These are phyloP conservation scores for Thryonomys swinderianus DNA, from an alignment of 2,113 vertebrate species.

Conservation along the genomic window DNA sequence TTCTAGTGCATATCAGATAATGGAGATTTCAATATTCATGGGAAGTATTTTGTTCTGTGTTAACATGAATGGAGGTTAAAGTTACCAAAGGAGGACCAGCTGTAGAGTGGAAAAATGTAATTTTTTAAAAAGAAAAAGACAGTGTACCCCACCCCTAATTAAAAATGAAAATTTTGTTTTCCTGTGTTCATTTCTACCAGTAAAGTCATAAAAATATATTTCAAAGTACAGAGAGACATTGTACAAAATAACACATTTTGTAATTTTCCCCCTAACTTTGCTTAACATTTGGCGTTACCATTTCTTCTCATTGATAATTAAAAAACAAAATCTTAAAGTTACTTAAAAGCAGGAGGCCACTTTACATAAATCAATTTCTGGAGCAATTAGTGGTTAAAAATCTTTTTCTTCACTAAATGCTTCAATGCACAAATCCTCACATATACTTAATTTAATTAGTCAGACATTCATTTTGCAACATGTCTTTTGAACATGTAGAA, in stretches of 20 bases:
- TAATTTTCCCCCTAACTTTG: slow-evolving; percentile 28
- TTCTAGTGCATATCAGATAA: not conserved
- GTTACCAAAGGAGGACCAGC: slow-evolving; percentile 1
- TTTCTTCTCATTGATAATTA: slow-evolving; percentile 34
- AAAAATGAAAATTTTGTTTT: slow-evolving; percentile 23
- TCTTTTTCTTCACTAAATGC: slow-evolving; percentile 43
- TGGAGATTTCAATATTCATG: not conserved
- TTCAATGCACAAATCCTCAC: slow-evolving; percentile 43
- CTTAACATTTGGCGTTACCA: slow-evolving; percentile 25
- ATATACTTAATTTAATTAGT: not conserved
- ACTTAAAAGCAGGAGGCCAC: slow-evolving; percentile 50
- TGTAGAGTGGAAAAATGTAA: not conserved
- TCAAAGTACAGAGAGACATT: slow-evolving; percentile 8
- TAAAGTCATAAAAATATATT: slow-evolving; percentile 27
- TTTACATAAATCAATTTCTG: not conserved
- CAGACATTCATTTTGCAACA: not conserved
- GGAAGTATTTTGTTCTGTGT: not conserved
- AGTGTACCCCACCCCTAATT: not conserved
- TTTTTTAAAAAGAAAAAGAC: slow-evolving; percentile 20
- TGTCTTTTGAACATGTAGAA: not conserved
- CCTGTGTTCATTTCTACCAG: not conserved
- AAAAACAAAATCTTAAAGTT: slow-evolving; percentile 43
- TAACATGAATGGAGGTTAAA: not conserved
- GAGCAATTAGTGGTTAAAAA: slow-evolving; percentile 41
- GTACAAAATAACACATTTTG: slow-evolving; percentile 32